Percentiles rank a stretch among this genome's conserved stretches.
Evolutionary conservation across 2,797 vertebrate genomes (phyloP).

Genomic region (Ptychadena robeensis): DNA sequence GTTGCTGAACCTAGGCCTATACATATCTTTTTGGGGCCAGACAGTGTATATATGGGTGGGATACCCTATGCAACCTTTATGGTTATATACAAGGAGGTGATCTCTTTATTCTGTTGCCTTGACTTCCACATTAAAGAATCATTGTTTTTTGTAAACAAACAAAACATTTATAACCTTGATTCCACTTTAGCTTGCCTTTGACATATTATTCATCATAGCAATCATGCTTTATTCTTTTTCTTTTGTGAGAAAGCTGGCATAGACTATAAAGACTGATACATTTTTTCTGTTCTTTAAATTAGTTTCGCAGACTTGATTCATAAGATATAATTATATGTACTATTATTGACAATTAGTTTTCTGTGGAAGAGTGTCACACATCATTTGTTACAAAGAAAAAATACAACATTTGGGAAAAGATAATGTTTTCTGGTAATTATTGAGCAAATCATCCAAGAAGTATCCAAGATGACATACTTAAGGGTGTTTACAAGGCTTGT

Average conservation of each 20-base stretch:
- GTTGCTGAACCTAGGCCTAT: too few relatives aligned
- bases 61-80: not conserved
- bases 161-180: not conserved
- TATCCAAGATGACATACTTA: conserved; percentile 35
- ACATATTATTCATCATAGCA: not conserved
- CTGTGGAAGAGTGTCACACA: conserved; percentile 38
- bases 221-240: not conserved
- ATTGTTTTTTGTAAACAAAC: not conserved
- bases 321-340: conserved; percentile 48
- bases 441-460: conserved; percentile 46
- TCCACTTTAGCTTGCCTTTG: not conserved
- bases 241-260: not conserved
- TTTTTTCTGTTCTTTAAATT: conserved; percentile 8
- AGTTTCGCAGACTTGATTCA: conserved; percentile 39
- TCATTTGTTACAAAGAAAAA: conserved; percentile 25
- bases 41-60: too few relatives aligned
- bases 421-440: conserved; percentile 47
- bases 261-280: conserved; percentile 29
- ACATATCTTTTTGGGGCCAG: too few relatives aligned
- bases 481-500: conserved; percentile 38
- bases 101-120: not conserved
- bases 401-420: conserved; percentile 39
- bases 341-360: conserved; percentile 53
- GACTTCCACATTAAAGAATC: too few relatives aligned
- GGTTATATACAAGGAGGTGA: too few relatives aligned